These are phyloP conservation scores for Ichneumoninae sp. DNA, from an alignment of 2,888 invertebrate species.

Conservation along the genomic window DNA sequence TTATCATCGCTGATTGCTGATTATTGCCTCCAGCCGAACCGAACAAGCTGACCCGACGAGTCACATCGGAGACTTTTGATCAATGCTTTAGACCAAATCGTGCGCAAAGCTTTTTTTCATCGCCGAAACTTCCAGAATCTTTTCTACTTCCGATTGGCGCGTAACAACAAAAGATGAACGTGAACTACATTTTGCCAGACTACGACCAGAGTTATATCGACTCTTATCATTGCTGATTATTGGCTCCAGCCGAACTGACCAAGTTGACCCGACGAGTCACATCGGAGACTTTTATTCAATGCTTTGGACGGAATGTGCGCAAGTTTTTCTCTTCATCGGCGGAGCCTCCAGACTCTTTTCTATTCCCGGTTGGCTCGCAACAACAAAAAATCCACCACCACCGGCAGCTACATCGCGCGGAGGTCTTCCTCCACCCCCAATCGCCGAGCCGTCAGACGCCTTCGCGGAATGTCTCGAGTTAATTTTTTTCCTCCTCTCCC, in stretches of 20 bases:
- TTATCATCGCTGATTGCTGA: slow-evolving; percentile 26
- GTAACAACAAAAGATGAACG: slow-evolving; percentile 27
- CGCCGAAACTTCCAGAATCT: slow-evolving; percentile 17
- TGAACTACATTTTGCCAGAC: slow-evolving; percentile 25
- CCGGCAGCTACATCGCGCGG: neutral
- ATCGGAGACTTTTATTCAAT: neutral
- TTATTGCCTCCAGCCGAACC: neutral
- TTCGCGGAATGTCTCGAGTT: slow-evolving; percentile 78
- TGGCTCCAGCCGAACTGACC: neutral
- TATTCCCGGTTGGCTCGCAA: slow-evolving; percentile 45
- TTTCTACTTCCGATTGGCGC: slow-evolving; percentile 43
- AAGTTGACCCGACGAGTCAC: neutral
- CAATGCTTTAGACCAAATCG: neutral
- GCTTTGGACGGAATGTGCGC: neutral
- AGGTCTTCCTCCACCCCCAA: slow-evolving; percentile 53
- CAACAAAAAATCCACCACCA: slow-evolving; percentile 41
- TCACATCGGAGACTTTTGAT: neutral
- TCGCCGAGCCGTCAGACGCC: slow-evolving; percentile 62
- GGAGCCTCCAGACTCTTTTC: slow-evolving; percentile 31
- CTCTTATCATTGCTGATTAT: slow-evolving; percentile 34
- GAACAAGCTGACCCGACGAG: neutral
- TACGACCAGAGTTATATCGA: slow-evolving; percentile 34
- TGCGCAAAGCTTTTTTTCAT: neutral
- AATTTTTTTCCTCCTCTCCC: slow-evolving; percentile 74
- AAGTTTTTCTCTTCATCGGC: slow-evolving; percentile 1